These are phyloP conservation scores for Oreochromis tanganicae DNA, from an alignment of 2,113 vertebrate genomes.

Conservation along the genomic window DNA sequence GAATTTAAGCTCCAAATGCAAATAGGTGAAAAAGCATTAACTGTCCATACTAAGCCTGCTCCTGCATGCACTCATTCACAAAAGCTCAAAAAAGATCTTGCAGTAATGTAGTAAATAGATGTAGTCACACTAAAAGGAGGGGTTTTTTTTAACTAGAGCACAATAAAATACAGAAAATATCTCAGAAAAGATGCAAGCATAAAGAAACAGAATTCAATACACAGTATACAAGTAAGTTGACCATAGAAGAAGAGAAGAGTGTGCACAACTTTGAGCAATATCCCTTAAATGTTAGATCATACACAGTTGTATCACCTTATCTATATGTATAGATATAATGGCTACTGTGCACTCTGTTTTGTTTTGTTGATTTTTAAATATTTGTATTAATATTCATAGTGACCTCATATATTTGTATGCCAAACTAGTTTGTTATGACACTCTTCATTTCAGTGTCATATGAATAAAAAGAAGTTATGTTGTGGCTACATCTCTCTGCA, in stretches of 20 bases:
- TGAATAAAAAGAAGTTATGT: neutral
- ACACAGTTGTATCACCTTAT: neutral
- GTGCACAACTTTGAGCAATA: neutral
- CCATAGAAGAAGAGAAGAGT: neutral
- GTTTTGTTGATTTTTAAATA: neutral
- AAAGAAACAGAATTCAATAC: neutral
- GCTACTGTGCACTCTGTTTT: neutral
- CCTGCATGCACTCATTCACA: neutral
- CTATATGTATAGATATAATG: neutral
- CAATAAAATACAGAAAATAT: neutral
- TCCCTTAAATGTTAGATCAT: neutral
- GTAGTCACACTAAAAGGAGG: neutral
- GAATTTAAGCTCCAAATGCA: constrained; percentile 36
- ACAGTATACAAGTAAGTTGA: neutral
- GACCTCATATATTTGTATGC: neutral
- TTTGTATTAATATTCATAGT: neutral
- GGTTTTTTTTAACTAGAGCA: neutral
- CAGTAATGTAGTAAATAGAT: neutral
- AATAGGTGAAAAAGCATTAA: constrained; percentile 38
- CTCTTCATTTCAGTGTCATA: neutral
- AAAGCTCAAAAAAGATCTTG: neutral
- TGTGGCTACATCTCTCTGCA: neutral
- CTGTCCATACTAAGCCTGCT: neutral
- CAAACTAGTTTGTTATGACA: no score
- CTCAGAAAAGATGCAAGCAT: neutral